These are phyloP conservation scores for Urophycis tenuis DNA, from an alignment of 2,797 vertebrate genomes.

Conservation along the genomic window DNA sequence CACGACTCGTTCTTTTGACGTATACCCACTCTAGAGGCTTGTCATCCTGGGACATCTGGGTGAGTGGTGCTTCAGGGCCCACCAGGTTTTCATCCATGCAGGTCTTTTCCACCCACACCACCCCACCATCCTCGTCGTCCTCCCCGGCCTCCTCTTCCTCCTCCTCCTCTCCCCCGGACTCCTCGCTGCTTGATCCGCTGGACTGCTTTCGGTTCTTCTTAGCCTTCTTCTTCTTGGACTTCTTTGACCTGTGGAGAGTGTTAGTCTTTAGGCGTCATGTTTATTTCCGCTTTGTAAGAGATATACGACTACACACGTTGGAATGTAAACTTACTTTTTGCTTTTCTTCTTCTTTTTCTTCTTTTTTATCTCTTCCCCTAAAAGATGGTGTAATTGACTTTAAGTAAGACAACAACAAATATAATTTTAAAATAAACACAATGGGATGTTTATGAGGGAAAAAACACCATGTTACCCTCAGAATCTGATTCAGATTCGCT, in stretches of 20 bases:
- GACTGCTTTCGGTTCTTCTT: constrained; percentile 83
- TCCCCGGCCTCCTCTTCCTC: constrained; percentile 80
- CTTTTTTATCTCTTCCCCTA: constrained; percentile 81
- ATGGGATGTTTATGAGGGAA: background rate
- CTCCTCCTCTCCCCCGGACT: constrained; percentile 77
- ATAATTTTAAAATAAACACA: background rate
- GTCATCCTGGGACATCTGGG: constrained; percentile 85
- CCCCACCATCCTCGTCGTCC: constrained; percentile 63
- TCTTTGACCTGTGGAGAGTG: constrained; percentile 74
- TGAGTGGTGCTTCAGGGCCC: constrained; percentile 90
- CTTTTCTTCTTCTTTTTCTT: constrained; percentile 84
- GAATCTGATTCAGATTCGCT: constrained; percentile 75
- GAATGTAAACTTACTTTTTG: constrained; percentile 69
- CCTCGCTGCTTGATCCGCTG: constrained; percentile 82
- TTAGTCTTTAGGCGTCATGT: background rate
- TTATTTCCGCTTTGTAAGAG: background rate
- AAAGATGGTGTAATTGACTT: constrained; percentile 38
- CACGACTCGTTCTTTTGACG: background rate
- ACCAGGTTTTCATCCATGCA: constrained; percentile 82
- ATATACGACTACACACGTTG: background rate
- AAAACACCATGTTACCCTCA: constrained; percentile 56
- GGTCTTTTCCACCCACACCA: constrained; percentile 89
- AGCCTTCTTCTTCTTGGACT: constrained; percentile 87
- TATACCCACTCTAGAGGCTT: constrained; percentile 89
- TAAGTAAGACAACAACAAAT: background rate